Percentiles rank a stretch among this genome's conserved stretches.
Conservation (phyloP, 2,797 vertebrate species). For the Arrhamphus sclerolepis region DNA sequence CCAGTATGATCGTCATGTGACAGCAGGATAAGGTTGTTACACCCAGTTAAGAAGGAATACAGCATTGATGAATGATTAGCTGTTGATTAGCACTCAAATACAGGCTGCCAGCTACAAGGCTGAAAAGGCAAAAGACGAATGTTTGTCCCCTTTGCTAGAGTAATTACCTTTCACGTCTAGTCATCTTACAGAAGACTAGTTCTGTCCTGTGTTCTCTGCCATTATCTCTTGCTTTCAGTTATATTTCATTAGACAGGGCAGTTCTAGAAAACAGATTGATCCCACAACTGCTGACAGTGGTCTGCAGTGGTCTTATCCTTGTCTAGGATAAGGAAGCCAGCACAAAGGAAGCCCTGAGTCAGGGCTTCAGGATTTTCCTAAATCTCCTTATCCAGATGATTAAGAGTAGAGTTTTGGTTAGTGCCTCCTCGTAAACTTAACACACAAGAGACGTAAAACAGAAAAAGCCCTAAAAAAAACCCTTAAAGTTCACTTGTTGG, state of each 20-base stretch:
- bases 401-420: slow-evolving; percentile 1
- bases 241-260: slow-evolving; percentile 14
- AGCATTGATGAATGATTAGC: not conserved
- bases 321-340: slow-evolving; percentile 43
- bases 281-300: slow-evolving; percentile 18
- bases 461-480: not conserved
- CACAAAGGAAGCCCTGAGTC: slow-evolving; percentile 59
- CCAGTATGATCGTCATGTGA: not conserved
- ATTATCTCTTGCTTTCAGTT: slow-evolving; percentile 7
- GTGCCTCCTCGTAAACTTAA: not conserved
- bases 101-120: not conserved
- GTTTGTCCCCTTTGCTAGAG: not conserved
- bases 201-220: not conserved
- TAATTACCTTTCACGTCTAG: not conserved
- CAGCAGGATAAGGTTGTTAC: not conserved
- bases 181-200: not conserved
- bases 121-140: not conserved
- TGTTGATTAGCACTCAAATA: not conserved
- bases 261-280: slow-evolving; percentile 13
- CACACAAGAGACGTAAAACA: not conserved
- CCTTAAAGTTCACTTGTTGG: slow-evolving; percentile 21
- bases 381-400: slow-evolving; percentile 9
- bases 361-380: slow-evolving; percentile 42
- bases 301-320: slow-evolving; percentile 17
- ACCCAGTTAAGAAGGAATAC: not conserved